Evolutionary conservation across 1,140 invertebrate genomes (phyloP).

Genomic region (Papilio polytes): DNA sequence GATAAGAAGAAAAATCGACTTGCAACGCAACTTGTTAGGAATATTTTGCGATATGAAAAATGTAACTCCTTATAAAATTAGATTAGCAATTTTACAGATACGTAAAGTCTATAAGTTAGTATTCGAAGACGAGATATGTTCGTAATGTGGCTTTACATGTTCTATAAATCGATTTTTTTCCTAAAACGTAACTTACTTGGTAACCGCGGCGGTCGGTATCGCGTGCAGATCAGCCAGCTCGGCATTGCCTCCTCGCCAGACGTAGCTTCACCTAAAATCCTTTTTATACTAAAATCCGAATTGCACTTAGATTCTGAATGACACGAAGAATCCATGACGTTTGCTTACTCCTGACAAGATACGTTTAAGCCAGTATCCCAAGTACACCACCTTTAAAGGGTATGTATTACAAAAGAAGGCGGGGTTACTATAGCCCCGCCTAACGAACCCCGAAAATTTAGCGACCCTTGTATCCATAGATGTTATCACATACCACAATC

Average conservation of each 20-base stretch:
- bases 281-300: constrained; percentile 84
- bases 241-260: constrained; percentile 58
- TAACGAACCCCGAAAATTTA: constrained; percentile 47
- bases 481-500: constrained; percentile 69
- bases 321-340: constrained; percentile 64
- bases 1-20: too few relatives aligned
- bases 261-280: constrained; percentile 77
- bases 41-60: too few relatives aligned
- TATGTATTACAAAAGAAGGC: constrained; percentile 50
- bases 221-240: constrained; percentile 89
- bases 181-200: constrained; percentile 84
- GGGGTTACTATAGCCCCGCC: constrained; percentile 54
- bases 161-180: not conserved
- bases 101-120: too few relatives aligned
- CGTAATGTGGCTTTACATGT: not conserved
- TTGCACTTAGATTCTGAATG: constrained; percentile 65
- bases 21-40: too few relatives aligned
- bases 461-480: constrained; percentile 50
- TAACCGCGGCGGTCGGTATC: constrained; percentile 90
- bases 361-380: constrained; percentile 33
- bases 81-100: too few relatives aligned
- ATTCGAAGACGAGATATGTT: too few relatives aligned
- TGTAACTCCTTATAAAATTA: too few relatives aligned
- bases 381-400: constrained; percentile 53
- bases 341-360: constrained; percentile 39